Conservation (phyloP, 2,888 invertebrate genomes). For the Callosobruchus maculatus region DNA sequence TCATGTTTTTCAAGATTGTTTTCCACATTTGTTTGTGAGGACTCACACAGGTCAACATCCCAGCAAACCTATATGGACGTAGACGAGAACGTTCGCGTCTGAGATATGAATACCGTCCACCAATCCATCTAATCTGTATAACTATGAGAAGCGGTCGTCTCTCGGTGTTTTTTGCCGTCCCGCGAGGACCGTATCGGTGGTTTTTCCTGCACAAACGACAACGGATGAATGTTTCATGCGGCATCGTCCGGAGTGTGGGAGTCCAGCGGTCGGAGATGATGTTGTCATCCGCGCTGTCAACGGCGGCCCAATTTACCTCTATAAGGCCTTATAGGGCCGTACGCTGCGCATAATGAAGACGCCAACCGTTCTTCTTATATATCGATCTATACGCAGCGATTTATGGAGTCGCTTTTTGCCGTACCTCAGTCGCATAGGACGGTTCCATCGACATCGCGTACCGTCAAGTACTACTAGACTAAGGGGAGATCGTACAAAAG, state of each 20-base stretch:
- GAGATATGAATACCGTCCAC: not conserved
- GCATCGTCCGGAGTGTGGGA: too few species aligned
- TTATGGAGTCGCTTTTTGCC: conserved; percentile 46
- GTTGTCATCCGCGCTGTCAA: not conserved
- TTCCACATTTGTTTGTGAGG: too few species aligned
- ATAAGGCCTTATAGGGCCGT: conserved; percentile 38
- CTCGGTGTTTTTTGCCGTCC: not conserved
- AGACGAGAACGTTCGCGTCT: not conserved
- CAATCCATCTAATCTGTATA: not conserved
- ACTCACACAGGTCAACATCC: too few species aligned
- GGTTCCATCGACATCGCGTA: too few species aligned
- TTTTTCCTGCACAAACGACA: too few species aligned
- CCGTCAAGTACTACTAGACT: too few species aligned
- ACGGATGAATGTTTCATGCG: too few species aligned
- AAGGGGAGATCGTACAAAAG: too few species aligned
- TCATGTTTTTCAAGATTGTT: too few species aligned
- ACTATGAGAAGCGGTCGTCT: not conserved
- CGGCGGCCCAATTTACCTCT: conserved; percentile 43
- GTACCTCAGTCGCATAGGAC: conserved; percentile 1
- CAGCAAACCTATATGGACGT: too few species aligned
- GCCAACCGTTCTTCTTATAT: conserved; percentile 43
- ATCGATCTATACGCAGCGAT: conserved; percentile 41
- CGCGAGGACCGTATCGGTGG: too few species aligned
- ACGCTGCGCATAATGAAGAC: conserved; percentile 49
- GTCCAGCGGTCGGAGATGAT: too few species aligned